phyloP scores from a whole-genome alignment of 2,113 vertebrate species.

The Forbesichthys papilliferus region DNA sequence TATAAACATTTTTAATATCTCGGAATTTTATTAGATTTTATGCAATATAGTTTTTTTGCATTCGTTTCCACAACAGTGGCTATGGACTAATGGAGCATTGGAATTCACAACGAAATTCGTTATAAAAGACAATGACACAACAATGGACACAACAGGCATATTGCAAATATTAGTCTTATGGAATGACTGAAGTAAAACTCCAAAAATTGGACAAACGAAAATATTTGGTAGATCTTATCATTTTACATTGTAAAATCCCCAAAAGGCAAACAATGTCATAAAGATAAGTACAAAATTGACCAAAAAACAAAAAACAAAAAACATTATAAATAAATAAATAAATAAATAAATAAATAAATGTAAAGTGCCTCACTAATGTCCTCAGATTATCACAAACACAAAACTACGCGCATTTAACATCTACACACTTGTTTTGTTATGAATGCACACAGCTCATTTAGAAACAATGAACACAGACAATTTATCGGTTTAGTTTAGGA shows the following conservation, averaged over 20 bases:
- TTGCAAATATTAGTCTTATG: conserved; percentile 30
- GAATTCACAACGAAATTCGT: conserved; percentile 28
- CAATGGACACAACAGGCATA: conserved; percentile 34
- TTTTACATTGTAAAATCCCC: conserved; percentile 31
- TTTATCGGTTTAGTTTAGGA: background rate
- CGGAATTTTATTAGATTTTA: conserved; percentile 66
- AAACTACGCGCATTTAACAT: conserved; percentile 40
- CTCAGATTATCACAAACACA: conserved; percentile 32
- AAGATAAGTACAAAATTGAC: conserved; percentile 15
- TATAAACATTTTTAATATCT: conserved; percentile 11
- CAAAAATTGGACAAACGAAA: conserved; percentile 22
- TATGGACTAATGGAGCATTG: conserved; percentile 38
- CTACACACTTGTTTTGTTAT: conserved; percentile 16
- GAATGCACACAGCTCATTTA: conserved; percentile 12
- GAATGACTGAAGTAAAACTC: conserved; percentile 37
- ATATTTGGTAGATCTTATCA: conserved; percentile 35
- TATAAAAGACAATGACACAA: conserved; percentile 36
- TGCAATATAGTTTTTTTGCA: conserved; percentile 63
- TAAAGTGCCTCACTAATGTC: conserved; percentile 47
- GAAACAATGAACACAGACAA: conserved; percentile 11
- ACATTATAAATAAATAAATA: conserved; percentile 54
- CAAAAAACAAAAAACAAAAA: conserved; percentile 38
- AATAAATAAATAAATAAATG: conserved; percentile 42
- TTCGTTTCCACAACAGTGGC: conserved; percentile 63
- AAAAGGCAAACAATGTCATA: conserved; percentile 16